Evolutionary conservation across 2,113 vertebrate genomes (phyloP).

Genomic region (Girardinichthys multiradiatus): DNA sequence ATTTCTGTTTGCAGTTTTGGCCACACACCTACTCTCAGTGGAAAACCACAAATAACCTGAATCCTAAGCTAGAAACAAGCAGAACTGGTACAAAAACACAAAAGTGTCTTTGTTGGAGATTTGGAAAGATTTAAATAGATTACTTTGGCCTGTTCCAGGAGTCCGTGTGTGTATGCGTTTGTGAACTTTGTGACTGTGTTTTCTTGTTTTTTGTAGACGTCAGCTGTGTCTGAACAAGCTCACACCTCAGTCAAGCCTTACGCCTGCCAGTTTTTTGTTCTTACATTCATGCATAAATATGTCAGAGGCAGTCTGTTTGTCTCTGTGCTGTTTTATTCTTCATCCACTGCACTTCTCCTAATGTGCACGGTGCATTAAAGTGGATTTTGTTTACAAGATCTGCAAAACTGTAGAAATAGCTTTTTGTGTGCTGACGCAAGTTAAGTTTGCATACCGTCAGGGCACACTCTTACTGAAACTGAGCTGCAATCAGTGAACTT

Average conservation of each 20-base stretch:
- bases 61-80: constrained; percentile 61
- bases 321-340: constrained; percentile 24
- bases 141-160: constrained; percentile 55
- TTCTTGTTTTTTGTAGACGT: constrained; percentile 31
- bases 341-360: constrained; percentile 6
- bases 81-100: constrained; percentile 61
- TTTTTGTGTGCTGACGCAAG: constrained; percentile 24
- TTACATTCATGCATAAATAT: constrained; percentile 31
- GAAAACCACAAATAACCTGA: constrained; percentile 41
- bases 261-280: constrained; percentile 31
- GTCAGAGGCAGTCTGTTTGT: constrained; percentile 45
- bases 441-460: not conserved
- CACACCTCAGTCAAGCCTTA: constrained; percentile 42
- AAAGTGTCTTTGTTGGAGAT: constrained; percentile 67
- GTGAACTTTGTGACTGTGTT: constrained; percentile 36
- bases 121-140: constrained; percentile 71
- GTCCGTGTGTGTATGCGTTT: constrained; percentile 34
- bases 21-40: constrained; percentile 5
- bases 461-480: not conserved
- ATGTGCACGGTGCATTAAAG: constrained; percentile 28
- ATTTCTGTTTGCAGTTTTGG: constrained; percentile 12
- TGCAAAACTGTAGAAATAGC: not conserved
- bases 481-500: constrained; percentile 1
- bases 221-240: constrained; percentile 58
- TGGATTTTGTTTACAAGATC: constrained; percentile 26